phyloP scores from a whole-genome alignment of 2,113 vertebrate species.

The Macrotis lagotis region DNA sequence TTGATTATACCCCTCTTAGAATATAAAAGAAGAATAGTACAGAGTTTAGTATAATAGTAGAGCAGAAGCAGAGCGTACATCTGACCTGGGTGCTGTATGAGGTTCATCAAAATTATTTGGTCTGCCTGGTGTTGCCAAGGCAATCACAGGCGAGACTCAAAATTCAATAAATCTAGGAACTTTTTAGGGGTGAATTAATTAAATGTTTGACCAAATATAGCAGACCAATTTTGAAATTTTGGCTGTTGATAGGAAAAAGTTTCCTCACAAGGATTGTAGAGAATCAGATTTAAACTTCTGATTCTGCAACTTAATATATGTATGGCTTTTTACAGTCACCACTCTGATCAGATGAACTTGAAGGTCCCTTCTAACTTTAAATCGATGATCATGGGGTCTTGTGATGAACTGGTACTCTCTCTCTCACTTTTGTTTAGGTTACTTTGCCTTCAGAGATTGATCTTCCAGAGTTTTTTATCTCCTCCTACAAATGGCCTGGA shows the following conservation, averaged over 20 bases:
- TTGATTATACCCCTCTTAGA: background rate
- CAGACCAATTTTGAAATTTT: too few species aligned
- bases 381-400: background rate
- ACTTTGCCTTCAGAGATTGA: conserved; percentile 70
- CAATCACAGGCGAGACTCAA: too few species aligned
- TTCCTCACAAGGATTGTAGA: too few species aligned
- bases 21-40: background rate
- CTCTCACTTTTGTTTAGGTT: conserved; percentile 72
- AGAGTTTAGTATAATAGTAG: background rate
- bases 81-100: too few species aligned
- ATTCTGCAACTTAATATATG: background rate
- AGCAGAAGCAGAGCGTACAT: too few species aligned
- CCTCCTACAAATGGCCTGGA: conserved; percentile 85
- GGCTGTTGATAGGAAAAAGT: too few species aligned
- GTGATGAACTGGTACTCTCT: background rate
- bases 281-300: background rate
- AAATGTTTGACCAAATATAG: too few species aligned
- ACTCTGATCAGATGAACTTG: background rate
- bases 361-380: background rate
- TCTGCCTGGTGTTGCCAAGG: too few species aligned
- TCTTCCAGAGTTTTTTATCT: conserved; percentile 83
- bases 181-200: too few species aligned
- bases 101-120: too few species aligned
- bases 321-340: background rate
- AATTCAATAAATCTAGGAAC: too few species aligned